Evolutionary conservation across 2,888 invertebrate genomes (phyloP), one percentile per base, ranked within the genome.

Genomic region (Watsonalla binaria): DNA sequence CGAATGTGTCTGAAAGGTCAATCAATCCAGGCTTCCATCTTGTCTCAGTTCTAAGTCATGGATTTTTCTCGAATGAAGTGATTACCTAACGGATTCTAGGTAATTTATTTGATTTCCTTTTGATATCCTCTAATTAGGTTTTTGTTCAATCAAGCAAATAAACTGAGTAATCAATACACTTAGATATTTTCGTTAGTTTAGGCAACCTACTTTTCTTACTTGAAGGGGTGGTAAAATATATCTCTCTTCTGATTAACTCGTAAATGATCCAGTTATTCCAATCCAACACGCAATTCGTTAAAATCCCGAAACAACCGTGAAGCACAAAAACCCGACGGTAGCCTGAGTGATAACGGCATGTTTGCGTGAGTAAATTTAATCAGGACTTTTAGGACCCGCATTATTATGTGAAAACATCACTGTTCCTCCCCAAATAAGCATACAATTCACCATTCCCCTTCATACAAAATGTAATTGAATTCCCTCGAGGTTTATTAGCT

Each of bases 321-420:
- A 59, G 57, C 54, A 63, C 57, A 54, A 62, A 61, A 61, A 67
- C 59, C 56, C 55, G 52, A 57, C 66, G 64, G 62, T 64, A 56
- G 63, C 68, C 65, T 53, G 60, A 62, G 60, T 65, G 70, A 70
- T 76, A 71, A 79, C 62, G 67, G 69, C 62, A 56, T 59, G 61
- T 65, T 81, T 65, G 80, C 81, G 80, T 82, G 81, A 65, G 61
- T 58, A 51, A 63, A 74, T 71, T 70, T 68, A 68, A 49, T 49
- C 49, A 66, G 67, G 37, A 37, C 8, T 50, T 34, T 48, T 35
- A 66, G 67, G 47, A 13, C 15, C 51, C 39, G 54, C 59, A 47
- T 58, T 62, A 71, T 65, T 67, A 69, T 63, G 70, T 70, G 70
- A 70, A 70, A 69, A 39, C 49, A 49, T 35, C 49, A 15, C 15